Percentiles rank a stretch among this genome's conserved stretches.
These are phyloP conservation scores for Nephrotoma flavescens DNA, from an alignment of 2,888 invertebrate genomes.

Conservation along the genomic window DNA sequence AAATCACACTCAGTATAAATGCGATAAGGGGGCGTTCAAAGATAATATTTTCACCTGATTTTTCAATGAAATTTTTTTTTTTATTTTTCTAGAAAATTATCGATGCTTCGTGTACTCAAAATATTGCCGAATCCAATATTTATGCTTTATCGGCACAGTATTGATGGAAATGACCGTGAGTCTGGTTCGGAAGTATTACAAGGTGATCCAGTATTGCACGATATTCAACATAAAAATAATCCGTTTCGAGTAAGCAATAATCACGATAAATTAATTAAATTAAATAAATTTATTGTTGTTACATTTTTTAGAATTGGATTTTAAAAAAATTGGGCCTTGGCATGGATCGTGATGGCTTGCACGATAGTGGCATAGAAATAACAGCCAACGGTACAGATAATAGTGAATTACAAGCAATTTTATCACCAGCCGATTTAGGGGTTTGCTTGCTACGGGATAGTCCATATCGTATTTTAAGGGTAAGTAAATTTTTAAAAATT, in stretches of 20 bases:
- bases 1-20: neutral
- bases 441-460: slow-evolving; percentile 63
- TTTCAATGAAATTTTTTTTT: neutral
- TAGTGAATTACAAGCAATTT: slow-evolving; percentile 41
- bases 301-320: slow-evolving; percentile 1
- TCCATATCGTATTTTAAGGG: slow-evolving; percentile 55
- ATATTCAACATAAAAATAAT: neutral
- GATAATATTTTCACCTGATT: neutral
- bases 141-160: neutral
- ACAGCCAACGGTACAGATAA: neutral
- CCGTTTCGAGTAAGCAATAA: neutral
- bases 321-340: neutral
- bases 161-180: neutral
- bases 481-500: slow-evolving; percentile 34
- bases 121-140: slow-evolving; percentile 2
- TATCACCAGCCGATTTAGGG: slow-evolving; percentile 33
- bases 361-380: neutral
- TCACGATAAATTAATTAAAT: neutral
- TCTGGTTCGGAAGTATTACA: neutral
- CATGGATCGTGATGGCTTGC: neutral
- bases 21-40: neutral
- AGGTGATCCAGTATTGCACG: neutral
- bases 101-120: slow-evolving; percentile 1
- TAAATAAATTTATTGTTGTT: neutral
- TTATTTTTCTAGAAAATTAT: neutral